Evolutionary conservation across 2,888 invertebrate genomes (phyloP), one percentile per base, ranked within the genome.

Genomic region (Pandemis cinnamomeana): DNA sequence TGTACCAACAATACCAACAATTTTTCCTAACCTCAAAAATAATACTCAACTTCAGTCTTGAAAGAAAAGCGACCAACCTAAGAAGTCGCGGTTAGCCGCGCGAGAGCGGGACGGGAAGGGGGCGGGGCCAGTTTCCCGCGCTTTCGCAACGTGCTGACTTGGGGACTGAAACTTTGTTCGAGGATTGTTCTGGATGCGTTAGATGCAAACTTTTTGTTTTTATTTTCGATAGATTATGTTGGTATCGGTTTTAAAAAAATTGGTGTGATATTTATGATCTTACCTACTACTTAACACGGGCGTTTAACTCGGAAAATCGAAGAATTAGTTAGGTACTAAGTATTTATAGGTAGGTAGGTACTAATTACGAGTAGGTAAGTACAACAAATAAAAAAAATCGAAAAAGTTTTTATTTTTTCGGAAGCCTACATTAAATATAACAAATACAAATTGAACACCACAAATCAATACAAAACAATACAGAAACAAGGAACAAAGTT

Each of bases 51-150:
- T 36, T 36, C 11, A 27, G 41, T 46, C 60, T 55, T 20, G 11
- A 61, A 71, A 62, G 41, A 71, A 74, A 74, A 71, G 55, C 53
- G n/a, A 67, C 55, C 75, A 76, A 76, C 73, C 71, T 76, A 76
- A 80, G 81, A 83, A 80, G 78, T 66, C 71, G 91, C 83, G 91
- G 91, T 89, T 87, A 87, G 86, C 90, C 90, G 85, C 88, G 81
- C 71, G 81, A 15, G 81, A 87, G 83, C 68, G 83, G 77, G 89
- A 89, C 71, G 80, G 83, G 78, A 60, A 36, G 58, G 70, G 67
- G 71, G 71, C 77, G 78, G 82, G 82, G 89, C 89, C 86, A 79
- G 78, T 93, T 93, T 92, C 92, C 91, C 91, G 92, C 92, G 91
- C 87, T 90, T 89, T 89, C 58, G 27, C 77, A 84, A 79, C 81